These are phyloP conservation scores for Cheirogaleus medius DNA, from an alignment of 2,113 vertebrate genomes.

Conservation along the genomic window DNA sequence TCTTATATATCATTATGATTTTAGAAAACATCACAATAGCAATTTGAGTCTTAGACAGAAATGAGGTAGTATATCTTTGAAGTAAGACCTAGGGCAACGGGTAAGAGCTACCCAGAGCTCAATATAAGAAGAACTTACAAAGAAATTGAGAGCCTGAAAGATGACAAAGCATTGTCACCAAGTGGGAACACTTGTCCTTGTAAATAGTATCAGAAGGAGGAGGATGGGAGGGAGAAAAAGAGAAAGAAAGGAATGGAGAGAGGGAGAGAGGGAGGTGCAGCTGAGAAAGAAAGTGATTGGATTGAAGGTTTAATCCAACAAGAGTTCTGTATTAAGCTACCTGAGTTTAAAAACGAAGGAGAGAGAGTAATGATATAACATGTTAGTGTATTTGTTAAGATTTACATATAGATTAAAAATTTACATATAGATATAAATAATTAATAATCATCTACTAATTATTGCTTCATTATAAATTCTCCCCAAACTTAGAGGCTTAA, in stretches of 20 bases:
- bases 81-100: neutral
- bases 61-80: neutral
- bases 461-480: neutral
- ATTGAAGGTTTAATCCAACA: neutral
- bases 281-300: neutral
- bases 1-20: neutral
- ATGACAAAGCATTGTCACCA: neutral
- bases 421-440: neutral
- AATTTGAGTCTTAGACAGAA: neutral
- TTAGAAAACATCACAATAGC: neutral
- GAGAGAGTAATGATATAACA: neutral
- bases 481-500: neutral
- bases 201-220: neutral
- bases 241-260: no score
- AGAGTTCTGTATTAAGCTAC: neutral
- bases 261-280: no score
- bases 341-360: neutral
- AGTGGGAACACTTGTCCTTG: neutral
- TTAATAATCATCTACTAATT: no score
- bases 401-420: neutral
- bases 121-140: neutral
- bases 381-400: neutral
- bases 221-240: no score
- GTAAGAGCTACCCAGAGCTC: neutral
- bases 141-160: neutral